Evolutionary conservation across 1,140 invertebrate species (phyloP).

Genomic region (Heliconius hewitsoni): DNA sequence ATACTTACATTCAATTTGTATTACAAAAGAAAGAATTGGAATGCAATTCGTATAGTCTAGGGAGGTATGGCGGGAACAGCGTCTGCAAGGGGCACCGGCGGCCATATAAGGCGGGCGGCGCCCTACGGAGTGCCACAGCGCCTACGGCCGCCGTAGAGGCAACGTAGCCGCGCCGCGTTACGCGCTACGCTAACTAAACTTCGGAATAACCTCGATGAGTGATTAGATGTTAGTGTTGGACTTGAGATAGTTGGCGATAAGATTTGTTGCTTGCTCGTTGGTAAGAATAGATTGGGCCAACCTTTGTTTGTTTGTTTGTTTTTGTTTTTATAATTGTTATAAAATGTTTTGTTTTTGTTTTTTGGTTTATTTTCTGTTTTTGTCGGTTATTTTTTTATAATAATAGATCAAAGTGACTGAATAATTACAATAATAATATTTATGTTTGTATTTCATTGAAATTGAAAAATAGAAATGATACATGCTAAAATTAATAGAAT

Average conservation of each 20-base stretch:
- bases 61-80: slow-evolving; percentile 49
- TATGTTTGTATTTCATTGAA: too few species aligned
- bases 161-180: slow-evolving; percentile 42
- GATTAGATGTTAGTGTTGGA: slow-evolving; percentile 33
- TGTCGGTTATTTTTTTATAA: too few species aligned
- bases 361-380: background rate
- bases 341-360: slow-evolving; percentile 24
- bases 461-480: too few species aligned
- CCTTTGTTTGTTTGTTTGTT: slow-evolving; percentile 18
- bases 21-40: slow-evolving; percentile 24
- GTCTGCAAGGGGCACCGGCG: slow-evolving; percentile 43
- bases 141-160: slow-evolving; percentile 46
- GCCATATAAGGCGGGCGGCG: slow-evolving; percentile 56
- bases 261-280: slow-evolving; percentile 40
- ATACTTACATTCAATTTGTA: slow-evolving; percentile 29
- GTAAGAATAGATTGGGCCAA: slow-evolving; percentile 39
- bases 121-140: slow-evolving; percentile 53
- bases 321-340: background rate
- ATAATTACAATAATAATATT: too few species aligned
- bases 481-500: background rate
- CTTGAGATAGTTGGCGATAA: slow-evolving; percentile 31
- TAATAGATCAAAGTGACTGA: too few species aligned
- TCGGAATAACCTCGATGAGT: slow-evolving; percentile 32
- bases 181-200: slow-evolving; percentile 53
- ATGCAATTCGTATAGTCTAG: slow-evolving; percentile 29